These are phyloP conservation scores for Eospalax fontanierii DNA, from an alignment of 2,797 vertebrate genomes.

Conservation along the genomic window DNA sequence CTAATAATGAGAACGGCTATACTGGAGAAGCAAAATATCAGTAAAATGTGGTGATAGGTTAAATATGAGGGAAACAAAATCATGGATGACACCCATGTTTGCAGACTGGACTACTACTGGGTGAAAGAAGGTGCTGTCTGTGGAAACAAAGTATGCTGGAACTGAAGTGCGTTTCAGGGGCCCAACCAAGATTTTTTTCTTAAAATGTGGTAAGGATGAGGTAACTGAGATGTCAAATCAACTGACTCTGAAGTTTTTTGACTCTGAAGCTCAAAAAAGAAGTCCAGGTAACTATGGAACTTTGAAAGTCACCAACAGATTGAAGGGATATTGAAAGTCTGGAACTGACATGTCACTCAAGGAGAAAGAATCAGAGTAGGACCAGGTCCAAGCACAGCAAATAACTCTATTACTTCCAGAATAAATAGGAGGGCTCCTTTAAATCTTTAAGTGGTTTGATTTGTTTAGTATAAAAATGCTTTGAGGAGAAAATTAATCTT, in stretches of 20 bases:
- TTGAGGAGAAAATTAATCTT: constrained; percentile 11
- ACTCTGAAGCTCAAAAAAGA: neutral
- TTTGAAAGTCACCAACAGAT: neutral
- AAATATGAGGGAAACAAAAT: neutral
- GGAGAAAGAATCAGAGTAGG: neutral
- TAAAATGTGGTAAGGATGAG: neutral
- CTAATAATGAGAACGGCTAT: neutral
- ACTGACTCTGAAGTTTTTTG: neutral
- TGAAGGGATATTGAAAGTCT: neutral
- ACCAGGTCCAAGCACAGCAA: neutral
- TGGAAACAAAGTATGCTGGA: neutral
- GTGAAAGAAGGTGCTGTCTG: neutral
- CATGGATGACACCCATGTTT: neutral
- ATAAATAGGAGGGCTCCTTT: neutral
- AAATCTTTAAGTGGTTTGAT: constrained; percentile 3
- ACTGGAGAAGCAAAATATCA: neutral
- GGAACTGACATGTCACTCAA: neutral
- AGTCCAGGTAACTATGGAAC: neutral
- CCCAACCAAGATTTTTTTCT: neutral
- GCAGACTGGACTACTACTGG: neutral
- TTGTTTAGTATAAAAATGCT: constrained; percentile 46
- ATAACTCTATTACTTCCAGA: neutral
- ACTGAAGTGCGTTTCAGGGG: neutral
- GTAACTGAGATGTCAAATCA: neutral
- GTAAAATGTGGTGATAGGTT: neutral